Base-by-base conservation (phyloP, 2,797 vertebrate genomes). In the Crenuchus spilurus region DNA sequence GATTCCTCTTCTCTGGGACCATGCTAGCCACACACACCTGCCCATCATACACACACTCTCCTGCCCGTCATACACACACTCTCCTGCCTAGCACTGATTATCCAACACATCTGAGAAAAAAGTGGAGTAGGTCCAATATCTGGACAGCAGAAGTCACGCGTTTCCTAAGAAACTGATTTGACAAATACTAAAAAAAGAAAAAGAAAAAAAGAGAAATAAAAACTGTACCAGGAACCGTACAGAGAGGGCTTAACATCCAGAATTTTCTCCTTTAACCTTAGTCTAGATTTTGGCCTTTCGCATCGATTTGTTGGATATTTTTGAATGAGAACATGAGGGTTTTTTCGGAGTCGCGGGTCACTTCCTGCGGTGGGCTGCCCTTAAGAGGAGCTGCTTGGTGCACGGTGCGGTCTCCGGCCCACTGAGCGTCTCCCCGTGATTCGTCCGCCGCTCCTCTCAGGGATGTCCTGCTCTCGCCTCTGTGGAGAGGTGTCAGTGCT, bases 131-230 rank as follows among this genome's bases (percentile, higher is more conserved):
- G 93, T 94, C 94, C 94, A 94, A 92, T 83, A 95, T 93, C 91
- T 90, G 91, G 93, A 94, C 93, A 94, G 92, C 91, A 93, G 93
- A 79, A 92, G 94, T 92, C 92, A 92, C 90, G 91, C 94, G 95
- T 97, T 97, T 97, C 96, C 96, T 97, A 93, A 94, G 95, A 96
- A 97, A 98, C 94, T 94, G 93, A 76, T 82, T 88, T 86, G 75
- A 76, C 78, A 84, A 76, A 64, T 75, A 83, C 64, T 90, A 92
- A 94, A 57, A 31, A 37, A 41, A 75, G 24, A 35, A 16, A 28
- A 41, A 33, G 2, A 42, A 13, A 2, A 44, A 42, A 5, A 11
- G 35, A 41, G 24, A 57, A 31, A 13, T 2, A 30, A 66, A 70
- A 7, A 90, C 93, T 89, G 92, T 92, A 94, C 88, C 90, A 90